Base-by-base conservation (phyloP, 2,888 invertebrate genomes). In the Coleophora deauratella region DNA sequence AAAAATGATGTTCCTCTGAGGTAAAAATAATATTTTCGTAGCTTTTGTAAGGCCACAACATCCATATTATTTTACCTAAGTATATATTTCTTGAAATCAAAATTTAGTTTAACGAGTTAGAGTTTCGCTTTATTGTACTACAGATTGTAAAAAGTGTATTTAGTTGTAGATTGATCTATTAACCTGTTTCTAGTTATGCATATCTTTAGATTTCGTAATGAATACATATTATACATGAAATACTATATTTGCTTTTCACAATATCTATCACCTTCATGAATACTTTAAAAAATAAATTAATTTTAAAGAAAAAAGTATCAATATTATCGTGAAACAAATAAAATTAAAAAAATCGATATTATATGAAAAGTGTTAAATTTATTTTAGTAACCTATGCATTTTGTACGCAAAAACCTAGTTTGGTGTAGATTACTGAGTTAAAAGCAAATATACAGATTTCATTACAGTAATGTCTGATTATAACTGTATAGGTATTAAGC, bases 71-170 rank as follows among this genome's bases (percentile, higher is more conserved):
- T 21, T 21, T 21, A 21, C 21, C 6, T 21, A 4, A 21, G 21
- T 21, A 3, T 21, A 6, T 21, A 21, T 21, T 21, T 21, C 21
- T 21, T 21, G 21, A 21, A 21, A 21, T 6, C 21, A 21, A 21
- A 21, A 21, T 3, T 21, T 4, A 4, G 6, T 21, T 21, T 21
- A 71, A 68, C 59, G 62, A 72, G 58, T 72, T 81, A 81, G 79
- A 62, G 64, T 55, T 71, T 78, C 65, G 81, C 81, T 81, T 81
- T 66, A 66, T 67, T 63, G 74, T 77, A 74, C 59, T 74, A 78
- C 66, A 71, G 67, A 69, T 76, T 84, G 82, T 84, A 85, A 75
- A 85, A 84, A 84, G 76, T 82, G 77, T 84, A 84, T 81, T 82
- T 85, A 84, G 81, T 73, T 74, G 76, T 85, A 85, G 84, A 74